Evolutionary conservation across 2,113 vertebrate species (phyloP), one percentile per base, ranked within the genome.

Genomic region (Boleophthalmus pectinirostris): DNA sequence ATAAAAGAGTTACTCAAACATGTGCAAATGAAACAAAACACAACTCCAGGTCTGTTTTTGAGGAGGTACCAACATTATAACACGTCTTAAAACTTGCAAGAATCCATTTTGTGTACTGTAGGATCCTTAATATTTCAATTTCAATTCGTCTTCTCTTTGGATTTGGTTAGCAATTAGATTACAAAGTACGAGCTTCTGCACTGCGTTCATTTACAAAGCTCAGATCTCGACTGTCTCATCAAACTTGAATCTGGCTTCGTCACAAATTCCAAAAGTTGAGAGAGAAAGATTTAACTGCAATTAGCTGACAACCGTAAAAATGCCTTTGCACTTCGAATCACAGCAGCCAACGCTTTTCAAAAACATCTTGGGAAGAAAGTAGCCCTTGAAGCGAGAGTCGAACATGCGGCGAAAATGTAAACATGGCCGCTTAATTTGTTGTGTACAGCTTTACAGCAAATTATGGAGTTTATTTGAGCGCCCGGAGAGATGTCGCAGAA

Each of bases 401-500:
- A 56, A 66, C 43, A 20, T 15, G 29, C 72, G 54, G 13, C 5
- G 16, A 33, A 46, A 81, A 23, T 81, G 66, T 46, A 70, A 82
- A 80, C 70, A 76, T 38, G 68, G 68, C 64, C 65, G 46, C 25
- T 63, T 71, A 72, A 74, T 78, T 76, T 73, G 45, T 24, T 25
- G 64, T 77, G 69, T 69, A 49, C 33, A 72, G 79, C 78, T 74
- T 84, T 78, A 80, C 46, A 78, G 66, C 57, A 72, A 84, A 83
- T 73, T 66, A 81, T 78, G 69, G 73, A 21, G 47, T 82, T 75
- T 77, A 46, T 72, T 77, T 76, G 83, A 77, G 58, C 68, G 80
- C 88, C 80, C 38, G 5, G 43, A 85, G 83, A 64, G 18, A 85
- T 82, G 85, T 83, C 77, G 79, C 16, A 24, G 69, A 81, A 70